These are phyloP conservation scores for Trachurus trachurus DNA, from an alignment of 2,797 vertebrate genomes.

Conservation along the genomic window DNA sequence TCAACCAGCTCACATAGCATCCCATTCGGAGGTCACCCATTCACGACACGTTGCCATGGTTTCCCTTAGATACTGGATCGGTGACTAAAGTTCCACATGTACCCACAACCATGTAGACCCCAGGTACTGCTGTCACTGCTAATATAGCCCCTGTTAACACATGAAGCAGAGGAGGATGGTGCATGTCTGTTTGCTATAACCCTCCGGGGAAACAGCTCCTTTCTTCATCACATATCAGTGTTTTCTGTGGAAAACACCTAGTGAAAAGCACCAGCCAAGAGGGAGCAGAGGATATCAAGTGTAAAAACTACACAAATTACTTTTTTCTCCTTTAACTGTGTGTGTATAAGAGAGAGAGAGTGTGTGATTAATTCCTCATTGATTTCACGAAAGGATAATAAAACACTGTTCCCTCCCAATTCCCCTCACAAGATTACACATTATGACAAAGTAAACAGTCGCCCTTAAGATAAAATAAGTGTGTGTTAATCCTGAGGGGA, in stretches of 20 bases:
- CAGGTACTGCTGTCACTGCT: neutral
- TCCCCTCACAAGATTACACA: neutral
- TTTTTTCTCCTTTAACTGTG: neutral
- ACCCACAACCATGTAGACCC: neutral
- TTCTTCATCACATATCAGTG: neutral
- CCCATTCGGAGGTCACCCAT: slow-evolving; percentile 19
- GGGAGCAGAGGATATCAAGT: neutral
- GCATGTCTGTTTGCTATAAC: neutral
- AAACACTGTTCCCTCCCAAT: neutral
- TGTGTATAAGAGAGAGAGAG: neutral
- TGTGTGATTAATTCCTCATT: neutral
- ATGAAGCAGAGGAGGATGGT: neutral
- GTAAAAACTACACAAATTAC: neutral
- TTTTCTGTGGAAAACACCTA: neutral
- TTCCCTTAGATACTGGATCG: slow-evolving; percentile 22
- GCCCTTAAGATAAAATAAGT: neutral
- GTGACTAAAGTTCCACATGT: neutral
- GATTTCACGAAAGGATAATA: neutral
- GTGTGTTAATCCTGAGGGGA: neutral
- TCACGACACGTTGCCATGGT: slow-evolving; percentile 48
- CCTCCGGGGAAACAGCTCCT: neutral
- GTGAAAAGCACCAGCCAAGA: neutral
- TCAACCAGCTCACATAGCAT: neutral
- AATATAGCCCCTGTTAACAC: neutral
- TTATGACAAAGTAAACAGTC: slow-evolving; percentile 1